Conservation (phyloP, 1,140 invertebrate genomes). For the Subanguina moxae region DNA sequence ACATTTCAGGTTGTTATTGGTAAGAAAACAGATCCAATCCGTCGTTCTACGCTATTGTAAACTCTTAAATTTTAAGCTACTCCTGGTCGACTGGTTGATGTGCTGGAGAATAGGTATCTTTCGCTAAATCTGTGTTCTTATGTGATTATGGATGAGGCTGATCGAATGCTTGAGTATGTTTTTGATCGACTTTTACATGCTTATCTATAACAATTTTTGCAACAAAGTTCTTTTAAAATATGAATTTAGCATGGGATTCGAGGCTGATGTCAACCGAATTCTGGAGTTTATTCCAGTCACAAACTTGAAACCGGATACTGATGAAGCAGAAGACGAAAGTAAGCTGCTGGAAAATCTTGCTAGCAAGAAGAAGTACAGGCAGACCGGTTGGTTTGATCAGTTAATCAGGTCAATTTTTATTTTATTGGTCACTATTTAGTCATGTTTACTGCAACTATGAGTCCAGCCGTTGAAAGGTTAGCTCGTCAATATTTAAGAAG, state of each 20-base stretch:
- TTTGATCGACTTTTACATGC: too few relatives aligned
- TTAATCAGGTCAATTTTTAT: too few relatives aligned
- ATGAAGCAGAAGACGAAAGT: constrained; percentile 92
- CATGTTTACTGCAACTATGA: constrained; percentile 99
- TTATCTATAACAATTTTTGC: neutral
- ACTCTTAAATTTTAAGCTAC: constrained; percentile 68
- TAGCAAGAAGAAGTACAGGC: constrained; percentile 88
- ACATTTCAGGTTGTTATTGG: constrained; percentile 79
- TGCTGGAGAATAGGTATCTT: constrained; percentile 93
- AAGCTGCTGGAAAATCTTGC: constrained; percentile 83
- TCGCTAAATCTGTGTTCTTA: constrained; percentile 85
- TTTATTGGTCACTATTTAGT: too few relatives aligned
- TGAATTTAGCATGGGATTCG: constrained; percentile 80
- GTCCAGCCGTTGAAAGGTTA: constrained; percentile 88
- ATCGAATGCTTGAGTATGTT: constrained; percentile 85
- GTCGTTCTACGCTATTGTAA: too few relatives aligned
- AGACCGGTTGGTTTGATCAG: too few relatives aligned
- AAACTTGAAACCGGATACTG: constrained; percentile 95
- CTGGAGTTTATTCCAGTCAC: constrained; percentile 96
- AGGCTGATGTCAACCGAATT: constrained; percentile 94
- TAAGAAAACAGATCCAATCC: too few relatives aligned
- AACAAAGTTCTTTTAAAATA: neutral
- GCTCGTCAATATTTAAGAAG: constrained; percentile 88
- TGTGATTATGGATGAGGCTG: constrained; percentile 73
- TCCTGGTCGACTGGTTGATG: constrained; percentile 96